A percentile compares a stretch with the other conserved stretches of the same genome.
These are phyloP conservation scores for Cervus canadensis DNA, from an alignment of 2,113 vertebrate species.

Conservation along the genomic window DNA sequence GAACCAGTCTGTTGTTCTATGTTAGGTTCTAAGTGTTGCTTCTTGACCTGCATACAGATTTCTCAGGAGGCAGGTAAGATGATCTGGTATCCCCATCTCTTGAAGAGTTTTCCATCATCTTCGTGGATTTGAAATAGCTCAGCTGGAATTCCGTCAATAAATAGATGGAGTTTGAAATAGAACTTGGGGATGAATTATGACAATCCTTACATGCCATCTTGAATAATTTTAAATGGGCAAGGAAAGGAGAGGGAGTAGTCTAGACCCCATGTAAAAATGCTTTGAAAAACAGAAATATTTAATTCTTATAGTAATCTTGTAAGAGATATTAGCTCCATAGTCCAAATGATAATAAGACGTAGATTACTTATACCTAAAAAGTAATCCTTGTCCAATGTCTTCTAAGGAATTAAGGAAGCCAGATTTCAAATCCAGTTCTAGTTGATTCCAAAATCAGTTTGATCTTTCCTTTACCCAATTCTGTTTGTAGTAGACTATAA, in stretches of 20 bases:
- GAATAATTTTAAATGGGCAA: not conserved
- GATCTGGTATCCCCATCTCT: not conserved
- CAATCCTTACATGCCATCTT: not conserved
- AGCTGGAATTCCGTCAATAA: not conserved
- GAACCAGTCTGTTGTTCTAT: not conserved
- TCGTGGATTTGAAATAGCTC: not conserved
- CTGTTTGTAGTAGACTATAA: not conserved
- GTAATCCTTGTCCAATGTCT: not conserved
- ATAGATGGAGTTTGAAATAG: not conserved
- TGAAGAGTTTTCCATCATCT: not conserved
- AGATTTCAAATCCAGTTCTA: not conserved
- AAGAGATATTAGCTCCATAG: not conserved
- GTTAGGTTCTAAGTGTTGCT: not conserved
- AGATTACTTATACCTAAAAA: not conserved
- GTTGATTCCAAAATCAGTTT: not conserved
- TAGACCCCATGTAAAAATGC: not conserved
- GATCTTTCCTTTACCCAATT: not conserved
- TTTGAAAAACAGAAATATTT: not conserved
- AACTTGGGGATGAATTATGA: not conserved
- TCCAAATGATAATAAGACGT: not conserved
- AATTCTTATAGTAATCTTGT: not conserved
- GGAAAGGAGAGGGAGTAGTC: not conserved
- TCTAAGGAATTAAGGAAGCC: not conserved
- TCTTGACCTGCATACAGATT: not conserved
- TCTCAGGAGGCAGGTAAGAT: not conserved